Conservation (phyloP, 2,797 vertebrate genomes). For the Muscicapa striata region DNA sequence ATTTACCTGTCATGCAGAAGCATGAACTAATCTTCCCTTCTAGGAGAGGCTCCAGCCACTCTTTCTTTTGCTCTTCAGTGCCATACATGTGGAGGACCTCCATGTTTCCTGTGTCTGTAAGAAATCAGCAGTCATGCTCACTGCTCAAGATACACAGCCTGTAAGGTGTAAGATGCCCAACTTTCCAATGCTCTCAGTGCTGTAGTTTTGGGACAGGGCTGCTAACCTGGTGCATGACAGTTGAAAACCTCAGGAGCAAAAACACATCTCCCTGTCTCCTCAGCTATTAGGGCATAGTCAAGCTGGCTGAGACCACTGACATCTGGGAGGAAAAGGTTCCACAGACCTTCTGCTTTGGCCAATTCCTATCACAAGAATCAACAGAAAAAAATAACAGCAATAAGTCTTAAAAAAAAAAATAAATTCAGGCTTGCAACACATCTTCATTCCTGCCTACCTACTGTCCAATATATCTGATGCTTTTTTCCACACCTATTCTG, state of each 20-base stretch:
- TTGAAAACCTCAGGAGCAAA: conserved; percentile 92
- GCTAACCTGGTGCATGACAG: conserved; percentile 93
- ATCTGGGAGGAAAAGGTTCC: conserved; percentile 93
- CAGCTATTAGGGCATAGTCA: conserved; percentile 92
- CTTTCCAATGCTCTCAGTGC: not conserved
- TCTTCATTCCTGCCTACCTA: not conserved
- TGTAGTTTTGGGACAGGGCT: not conserved
- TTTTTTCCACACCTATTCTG: not conserved
- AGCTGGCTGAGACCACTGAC: conserved; percentile 89
- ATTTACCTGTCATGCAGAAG: conserved; percentile 96
- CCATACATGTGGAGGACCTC: conserved; percentile 93
- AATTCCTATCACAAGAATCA: conserved; percentile 75
- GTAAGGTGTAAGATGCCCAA: not conserved
- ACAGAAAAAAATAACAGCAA: not conserved
- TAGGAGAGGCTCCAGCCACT: conserved; percentile 92
- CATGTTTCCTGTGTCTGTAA: conserved; percentile 93
- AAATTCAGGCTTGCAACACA: not conserved
- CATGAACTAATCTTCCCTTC: conserved; percentile 88
- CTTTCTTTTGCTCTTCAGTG: conserved; percentile 87
- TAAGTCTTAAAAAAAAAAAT: not conserved
- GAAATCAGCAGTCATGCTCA: not conserved
- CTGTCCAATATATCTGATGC: not conserved
- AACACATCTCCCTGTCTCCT: conserved; percentile 88
- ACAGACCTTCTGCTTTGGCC: conserved; percentile 86
- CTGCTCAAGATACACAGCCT: not conserved